Evolutionary conservation across 2,888 invertebrate species (phyloP), one percentile per base, ranked within the genome.

Genomic region (Dioctria linearis): DNA sequence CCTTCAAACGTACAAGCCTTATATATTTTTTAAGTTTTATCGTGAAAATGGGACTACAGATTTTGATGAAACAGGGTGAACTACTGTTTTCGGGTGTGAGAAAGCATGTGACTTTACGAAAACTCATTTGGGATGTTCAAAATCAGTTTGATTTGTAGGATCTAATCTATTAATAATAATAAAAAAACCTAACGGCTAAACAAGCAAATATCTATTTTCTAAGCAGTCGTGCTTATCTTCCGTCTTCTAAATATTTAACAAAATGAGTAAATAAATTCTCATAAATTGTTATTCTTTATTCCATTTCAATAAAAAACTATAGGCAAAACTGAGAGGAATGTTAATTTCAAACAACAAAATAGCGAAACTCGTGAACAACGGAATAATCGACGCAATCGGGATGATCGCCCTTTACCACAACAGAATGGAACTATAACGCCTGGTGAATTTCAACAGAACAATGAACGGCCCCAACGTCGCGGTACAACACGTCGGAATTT

Each of bases 311-410:
- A 9, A 49, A 9, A 11, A 49, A 43, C 63, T 43, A 75, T 42
- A 57, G 67, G 73, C 42, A 51, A 78, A 80, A 79, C 49, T 9
- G 46, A 75, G 6, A 46, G 80, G 8, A 82, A 79, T 78, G 80
- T 82, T 25, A 83, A 81, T 65, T 83, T 80, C n/a, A 83, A 82
- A 82, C 87, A 87, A 84, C 87, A 73, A 59, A 90, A 82, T 83
- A 83, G 87, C 49, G 92, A 93, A 86, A 92, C 92, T 81, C 91
- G 93, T 61, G 95, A 95, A 86, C 94, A 94, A 86, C 92, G 95
- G 83, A 93, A 94, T 85, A 94, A 93, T 86, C 90, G 91, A 84
- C 90, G 92, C 83, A 92, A 93, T 87, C 90, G 94, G 86, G 91
- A 94, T 89, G 91, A 79, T 37, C 78, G 76, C 43, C 79, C 76